Evolutionary conservation across 2,888 invertebrate genomes (phyloP), one percentile per base, ranked within the genome.

Genomic region (Xanthorhoe designata): DNA sequence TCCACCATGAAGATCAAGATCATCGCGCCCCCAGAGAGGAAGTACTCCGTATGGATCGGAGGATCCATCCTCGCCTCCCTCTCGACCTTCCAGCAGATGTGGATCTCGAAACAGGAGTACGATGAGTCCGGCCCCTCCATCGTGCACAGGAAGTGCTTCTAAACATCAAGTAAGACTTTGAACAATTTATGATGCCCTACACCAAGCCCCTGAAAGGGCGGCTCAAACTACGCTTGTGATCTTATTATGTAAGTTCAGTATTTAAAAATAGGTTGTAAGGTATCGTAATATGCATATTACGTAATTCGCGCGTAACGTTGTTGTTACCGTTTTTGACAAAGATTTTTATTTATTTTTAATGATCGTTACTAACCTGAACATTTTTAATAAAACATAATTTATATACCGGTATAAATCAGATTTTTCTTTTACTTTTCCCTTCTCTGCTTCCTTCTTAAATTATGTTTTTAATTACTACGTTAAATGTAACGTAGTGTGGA

Each of bases 21-120:
- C 91, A 98, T 98, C 90, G 98, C 98, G 69, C 98, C 98, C 79
- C 98, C 98, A 79, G 98, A 98, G 94, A 96, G 98, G 95, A 98
- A 98, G 94, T 98, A 98, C 95, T 98, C 98, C 93, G 98, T 98
- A 91, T 98, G 98, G 98, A 98, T 98, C 94, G 98, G 98, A 87
- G 98, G 98, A 66, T 98, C 98, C 78, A 98, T 98, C 94, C 95
- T 98, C 84, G 98, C 98, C 71, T 98, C 98, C 75, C 95, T 98
- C 78, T 98, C 98, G 82, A 98, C 98, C 94, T 98, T 98, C 97
- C 98, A 98, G 88, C 97, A 97, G 94, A 98, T 98, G 98, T 98
- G 98, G 98, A 98, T 98, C 95, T 97, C 97, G 88, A 98, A 99
- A 95, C 98, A 98, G 94, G 98, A 99, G 91, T 99, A 99, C 94